These are phyloP conservation scores for Maccullochella peelii DNA, from an alignment of 2,113 vertebrate genomes.

Conservation along the genomic window DNA sequence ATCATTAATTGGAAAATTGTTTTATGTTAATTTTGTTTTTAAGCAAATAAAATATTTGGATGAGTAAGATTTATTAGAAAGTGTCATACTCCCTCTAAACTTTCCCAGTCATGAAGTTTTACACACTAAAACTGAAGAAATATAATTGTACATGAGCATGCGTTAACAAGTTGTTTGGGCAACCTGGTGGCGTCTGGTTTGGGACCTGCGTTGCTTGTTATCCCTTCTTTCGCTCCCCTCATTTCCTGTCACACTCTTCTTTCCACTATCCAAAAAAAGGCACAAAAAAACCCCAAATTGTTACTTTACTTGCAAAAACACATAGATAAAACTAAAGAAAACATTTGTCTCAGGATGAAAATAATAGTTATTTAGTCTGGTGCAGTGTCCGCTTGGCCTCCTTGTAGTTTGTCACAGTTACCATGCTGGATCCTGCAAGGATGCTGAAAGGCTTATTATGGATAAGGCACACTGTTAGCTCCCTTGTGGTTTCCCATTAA, in stretches of 20 bases:
- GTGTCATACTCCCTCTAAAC: not conserved
- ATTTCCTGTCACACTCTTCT: not conserved
- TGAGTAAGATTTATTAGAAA: not conserved
- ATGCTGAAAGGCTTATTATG: slow-evolving; percentile 15
- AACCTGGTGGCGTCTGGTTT: not conserved
- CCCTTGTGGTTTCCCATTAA: slow-evolving; percentile 37
- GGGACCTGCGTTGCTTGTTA: not conserved
- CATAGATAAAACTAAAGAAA: not conserved
- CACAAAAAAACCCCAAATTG: not conserved
- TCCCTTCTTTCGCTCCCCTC: too few relatives aligned
- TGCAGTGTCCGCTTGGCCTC: not conserved
- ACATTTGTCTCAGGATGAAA: not conserved
- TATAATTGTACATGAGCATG: not conserved
- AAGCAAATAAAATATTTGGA: not conserved
- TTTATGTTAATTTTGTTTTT: not conserved
- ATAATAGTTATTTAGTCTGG: not conserved
- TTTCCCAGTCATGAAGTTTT: not conserved
- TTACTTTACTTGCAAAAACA: not conserved
- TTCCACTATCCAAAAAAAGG: not conserved
- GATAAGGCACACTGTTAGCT: not conserved
- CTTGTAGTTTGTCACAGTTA: not conserved
- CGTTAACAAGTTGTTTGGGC: not conserved
- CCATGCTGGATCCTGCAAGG: not conserved
- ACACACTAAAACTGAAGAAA: not conserved
- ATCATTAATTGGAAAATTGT: not conserved